phyloP scores from a whole-genome alignment of 2,113 vertebrate genomes.

The Onychostoma macrolepis region DNA sequence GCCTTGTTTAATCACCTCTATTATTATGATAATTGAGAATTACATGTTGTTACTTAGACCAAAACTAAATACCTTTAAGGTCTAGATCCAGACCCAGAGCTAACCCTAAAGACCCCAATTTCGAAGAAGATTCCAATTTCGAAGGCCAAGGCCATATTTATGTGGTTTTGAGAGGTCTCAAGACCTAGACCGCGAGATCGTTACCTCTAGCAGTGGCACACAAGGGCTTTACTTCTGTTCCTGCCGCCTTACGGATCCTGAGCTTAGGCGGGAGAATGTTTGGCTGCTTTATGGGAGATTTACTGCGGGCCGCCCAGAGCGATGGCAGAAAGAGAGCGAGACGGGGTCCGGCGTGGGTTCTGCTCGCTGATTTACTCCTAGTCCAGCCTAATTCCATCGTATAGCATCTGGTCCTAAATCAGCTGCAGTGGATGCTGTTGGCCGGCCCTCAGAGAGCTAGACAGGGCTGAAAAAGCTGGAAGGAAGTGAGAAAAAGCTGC shows the following conservation, averaged over 20 bases:
- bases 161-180: not conserved
- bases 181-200: not conserved
- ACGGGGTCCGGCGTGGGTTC: conserved; percentile 37
- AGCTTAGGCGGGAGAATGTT: conserved; percentile 9
- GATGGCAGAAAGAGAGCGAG: conserved; percentile 51
- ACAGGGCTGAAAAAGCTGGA: not conserved
- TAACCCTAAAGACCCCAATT: not conserved
- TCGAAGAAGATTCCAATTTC: not conserved
- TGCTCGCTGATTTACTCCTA: conserved; percentile 58
- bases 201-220: not conserved
- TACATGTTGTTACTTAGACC: not conserved
- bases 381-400: conserved; percentile 58
- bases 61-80: not conserved
- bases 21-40: not conserved
- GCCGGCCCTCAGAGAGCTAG: conserved; percentile 1
- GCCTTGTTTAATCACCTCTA: not conserved
- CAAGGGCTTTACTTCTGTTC: not conserved
- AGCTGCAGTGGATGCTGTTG: conserved; percentile 38
- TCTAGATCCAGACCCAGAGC: not conserved
- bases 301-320: conserved; percentile 50
- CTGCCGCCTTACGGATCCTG: not conserved
- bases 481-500: not conserved
- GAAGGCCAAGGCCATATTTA: not conserved
- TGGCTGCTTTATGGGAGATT: conserved; percentile 63
- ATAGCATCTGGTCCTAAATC: conserved; percentile 66